Conservation (phyloP, 1,140 invertebrate species). For the Diorhabda carinulata region DNA sequence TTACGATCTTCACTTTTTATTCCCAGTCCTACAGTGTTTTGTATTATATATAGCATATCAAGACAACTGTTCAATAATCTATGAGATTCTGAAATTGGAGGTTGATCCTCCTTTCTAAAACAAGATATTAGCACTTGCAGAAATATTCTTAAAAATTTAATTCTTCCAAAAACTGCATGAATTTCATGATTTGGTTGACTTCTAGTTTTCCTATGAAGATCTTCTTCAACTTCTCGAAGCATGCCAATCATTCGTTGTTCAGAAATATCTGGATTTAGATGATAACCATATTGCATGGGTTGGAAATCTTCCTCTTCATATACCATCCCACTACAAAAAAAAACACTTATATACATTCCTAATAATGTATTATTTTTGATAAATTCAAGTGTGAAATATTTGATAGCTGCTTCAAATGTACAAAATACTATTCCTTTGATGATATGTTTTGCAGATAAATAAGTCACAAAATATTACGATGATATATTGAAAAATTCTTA, state of each 20-base stretch:
- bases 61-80: conserved; percentile 65
- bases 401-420: too few species aligned
- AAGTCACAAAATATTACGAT: too few species aligned
- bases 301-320: conserved; percentile 97
- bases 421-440: too few species aligned
- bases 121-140: conserved; percentile 74
- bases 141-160: conserved; percentile 81
- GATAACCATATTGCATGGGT: conserved; percentile 87
- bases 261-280: conserved; percentile 73
- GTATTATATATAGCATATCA: conserved; percentile 76
- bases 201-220: conserved; percentile 71
- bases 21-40: conserved; percentile 71
- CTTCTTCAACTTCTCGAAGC: conserved; percentile 90
- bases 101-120: conserved; percentile 55
- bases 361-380: too few species aligned
- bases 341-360: too few species aligned
- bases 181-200: conserved; percentile 55
- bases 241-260: conserved; percentile 77
- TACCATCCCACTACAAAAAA: conserved; percentile 63
- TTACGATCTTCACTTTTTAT: conserved; percentile 56
- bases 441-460: too few species aligned
- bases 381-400: too few species aligned
- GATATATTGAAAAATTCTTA: too few species aligned
- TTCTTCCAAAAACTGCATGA: conserved; percentile 70
- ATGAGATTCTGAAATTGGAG: conserved; percentile 59